Evolutionary conservation across 1,140 invertebrate genomes (phyloP), one percentile per base, ranked within the genome.

Genomic region (Caenorhabditis elegans): DNA sequence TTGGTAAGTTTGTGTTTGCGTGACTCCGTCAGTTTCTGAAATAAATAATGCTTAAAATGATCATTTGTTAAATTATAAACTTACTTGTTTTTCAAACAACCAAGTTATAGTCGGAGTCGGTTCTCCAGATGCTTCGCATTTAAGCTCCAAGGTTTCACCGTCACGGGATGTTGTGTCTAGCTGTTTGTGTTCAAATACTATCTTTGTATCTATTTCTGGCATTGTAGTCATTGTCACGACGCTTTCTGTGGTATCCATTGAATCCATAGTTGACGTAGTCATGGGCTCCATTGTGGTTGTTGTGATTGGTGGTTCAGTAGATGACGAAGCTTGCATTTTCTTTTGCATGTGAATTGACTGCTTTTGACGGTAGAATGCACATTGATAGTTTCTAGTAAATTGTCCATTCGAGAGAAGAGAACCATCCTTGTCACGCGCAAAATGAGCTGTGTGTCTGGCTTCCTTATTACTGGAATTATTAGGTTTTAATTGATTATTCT

Each of bases 111-210:
- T 28, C 2, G 88, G 89, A 11, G 49, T 60, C 3, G 88, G 89
- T 24, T 85, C 49, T 22, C 85, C 89, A 47, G 78, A 49, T 3
- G 83, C 88, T 82, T 89, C 88, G 70, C 88, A 88, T 47, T 81
- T 86, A n/a, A 88, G 65, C 47, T 84, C 81, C 15, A 86, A 86
- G 19, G 82, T 34, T n/a, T 82, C 51, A 28, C 87, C 87, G 79
- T 88, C 87, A 46, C 87, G 84, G 53, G 70, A 89, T 15, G 79
- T 39, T 43, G 34, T 43, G 19, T 70, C 60, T 3, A 34, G 2
- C 22, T 70, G 60, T 39, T 43, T 70, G n/a, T 70, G 60, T 0
- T 39, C 34, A 39, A 70, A 70, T 34, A 70, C 43, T 10, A 28
- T 24, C n/a, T 24, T n/a, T 0, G 10, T 5, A n/a, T 34, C 19